Evolutionary conservation across 2,888 invertebrate species (phyloP).

Genomic region (Onchidella celtica): DNA sequence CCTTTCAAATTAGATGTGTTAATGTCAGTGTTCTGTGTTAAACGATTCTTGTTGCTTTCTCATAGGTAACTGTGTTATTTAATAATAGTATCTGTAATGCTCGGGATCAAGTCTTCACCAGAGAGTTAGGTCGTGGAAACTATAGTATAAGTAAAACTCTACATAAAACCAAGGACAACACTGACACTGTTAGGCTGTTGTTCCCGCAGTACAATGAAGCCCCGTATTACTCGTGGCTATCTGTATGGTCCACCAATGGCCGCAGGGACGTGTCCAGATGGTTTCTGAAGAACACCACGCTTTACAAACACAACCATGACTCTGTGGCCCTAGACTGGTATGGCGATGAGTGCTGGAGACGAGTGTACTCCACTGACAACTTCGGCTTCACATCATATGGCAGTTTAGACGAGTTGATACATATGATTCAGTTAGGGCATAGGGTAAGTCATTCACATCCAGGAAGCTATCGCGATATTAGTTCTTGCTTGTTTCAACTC

Average conservation of each 20-base stretch:
- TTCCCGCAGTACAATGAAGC: conserved; percentile 39
- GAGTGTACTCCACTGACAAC: conserved; percentile 50
- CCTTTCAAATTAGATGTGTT: no score
- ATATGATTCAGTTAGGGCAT: conserved; percentile 59
- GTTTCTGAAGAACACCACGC: conserved; percentile 47
- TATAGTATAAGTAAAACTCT: no score
- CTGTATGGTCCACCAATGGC: conserved; percentile 52
- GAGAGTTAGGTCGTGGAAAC: no score
- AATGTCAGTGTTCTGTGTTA: no score
- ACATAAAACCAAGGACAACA: no score
- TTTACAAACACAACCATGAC: conserved; percentile 53
- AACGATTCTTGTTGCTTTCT: no score
- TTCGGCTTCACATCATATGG: conserved; percentile 52
- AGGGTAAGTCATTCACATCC: conserved; percentile 37
- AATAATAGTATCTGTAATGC: no score
- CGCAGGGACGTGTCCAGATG: conserved; percentile 52
- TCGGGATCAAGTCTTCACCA: no score
- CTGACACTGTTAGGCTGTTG: no score
- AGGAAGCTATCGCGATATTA: no score
- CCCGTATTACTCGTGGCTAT: conserved; percentile 51
- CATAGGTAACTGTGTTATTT: no score
- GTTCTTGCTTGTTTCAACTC: no score
- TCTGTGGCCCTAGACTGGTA: conserved; percentile 54
- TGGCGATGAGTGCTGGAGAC: conserved; percentile 54
- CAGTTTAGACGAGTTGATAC: conserved; percentile 53